These are phyloP conservation scores for Nothura maculosa DNA, from an alignment of 2,797 vertebrate species.

Conservation along the genomic window DNA sequence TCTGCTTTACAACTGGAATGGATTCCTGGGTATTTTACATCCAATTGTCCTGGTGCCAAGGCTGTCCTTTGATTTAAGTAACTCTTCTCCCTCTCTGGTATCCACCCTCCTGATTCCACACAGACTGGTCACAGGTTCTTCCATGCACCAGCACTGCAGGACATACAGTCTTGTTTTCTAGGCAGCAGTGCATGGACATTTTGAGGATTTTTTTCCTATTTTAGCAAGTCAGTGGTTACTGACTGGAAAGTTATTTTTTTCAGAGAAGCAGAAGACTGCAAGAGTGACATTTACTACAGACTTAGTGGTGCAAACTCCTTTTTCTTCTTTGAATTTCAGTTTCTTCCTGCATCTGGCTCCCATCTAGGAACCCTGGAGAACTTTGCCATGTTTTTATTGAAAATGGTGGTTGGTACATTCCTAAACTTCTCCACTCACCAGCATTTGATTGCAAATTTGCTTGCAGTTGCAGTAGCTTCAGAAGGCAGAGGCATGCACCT, in stretches of 20 bases:
- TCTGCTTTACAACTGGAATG: neutral
- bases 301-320: neutral
- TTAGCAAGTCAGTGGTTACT: slow-evolving; percentile 4
- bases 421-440: neutral
- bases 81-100: neutral
- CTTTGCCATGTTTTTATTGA: neutral
- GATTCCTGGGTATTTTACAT: slow-evolving; percentile 1
- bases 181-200: neutral
- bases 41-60: slow-evolving; percentile 41
- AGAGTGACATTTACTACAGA: neutral
- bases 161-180: slow-evolving; percentile 49
- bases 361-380: neutral
- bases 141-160: neutral
- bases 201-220: slow-evolving; percentile 7
- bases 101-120: neutral
- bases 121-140: slow-evolving; percentile 4
- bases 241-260: neutral
- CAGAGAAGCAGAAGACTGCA: neutral
- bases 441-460: neutral
- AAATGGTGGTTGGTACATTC: neutral
- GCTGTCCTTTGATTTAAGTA: slow-evolving; percentile 29
- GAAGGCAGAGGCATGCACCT: neutral
- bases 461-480: neutral
- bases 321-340: neutral
- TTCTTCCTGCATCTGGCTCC: neutral